A percentile compares a stretch with the other conserved stretches of the same genome.
Evolutionary conservation across 2,888 invertebrate genomes (phyloP).

Genomic region (Phyllotreta striolata): DNA sequence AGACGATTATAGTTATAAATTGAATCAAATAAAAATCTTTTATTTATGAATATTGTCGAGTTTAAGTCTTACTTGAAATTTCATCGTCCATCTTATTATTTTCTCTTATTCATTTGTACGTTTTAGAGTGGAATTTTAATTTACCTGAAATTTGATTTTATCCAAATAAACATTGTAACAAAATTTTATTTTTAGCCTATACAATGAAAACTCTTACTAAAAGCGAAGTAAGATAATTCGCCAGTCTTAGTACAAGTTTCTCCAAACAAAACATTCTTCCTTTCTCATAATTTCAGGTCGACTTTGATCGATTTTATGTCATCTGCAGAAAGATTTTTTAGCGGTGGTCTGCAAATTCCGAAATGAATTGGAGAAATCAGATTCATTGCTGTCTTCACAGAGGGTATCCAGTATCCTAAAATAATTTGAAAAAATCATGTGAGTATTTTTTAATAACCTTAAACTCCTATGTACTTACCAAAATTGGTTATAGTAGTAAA

Average conservation of each 20-base stretch:
- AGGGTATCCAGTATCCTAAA: constrained; percentile 72
- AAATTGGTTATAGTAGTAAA: constrained; percentile 63
- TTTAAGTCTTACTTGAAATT: neutral
- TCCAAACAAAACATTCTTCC: neutral
- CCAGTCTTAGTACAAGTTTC: too few species aligned
- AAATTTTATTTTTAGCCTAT: too few species aligned
- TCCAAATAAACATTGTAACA: too few species aligned
- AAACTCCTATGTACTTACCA: constrained; percentile 58
- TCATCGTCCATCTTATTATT: too few species aligned
- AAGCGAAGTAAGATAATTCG: too few species aligned
- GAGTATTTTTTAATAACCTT: neutral
- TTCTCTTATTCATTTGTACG: too few species aligned
- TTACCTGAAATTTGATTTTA: too few species aligned
- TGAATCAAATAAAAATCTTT: constrained; percentile 45
- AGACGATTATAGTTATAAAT: constrained; percentile 54
- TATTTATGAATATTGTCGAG: constrained; percentile 31
- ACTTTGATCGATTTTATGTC: constrained; percentile 33
- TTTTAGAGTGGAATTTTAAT: too few species aligned
- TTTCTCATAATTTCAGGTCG: constrained; percentile 17
- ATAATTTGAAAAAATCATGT: constrained; percentile 8
- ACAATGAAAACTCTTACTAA: too few species aligned
- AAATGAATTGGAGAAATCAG: constrained; percentile 68
- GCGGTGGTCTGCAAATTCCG: constrained; percentile 70
- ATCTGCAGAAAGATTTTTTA: constrained; percentile 60
- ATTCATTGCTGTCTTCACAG: constrained; percentile 76